Conservation (phyloP, 1,140 invertebrate genomes). For the Drosophila watanabei region DNA sequence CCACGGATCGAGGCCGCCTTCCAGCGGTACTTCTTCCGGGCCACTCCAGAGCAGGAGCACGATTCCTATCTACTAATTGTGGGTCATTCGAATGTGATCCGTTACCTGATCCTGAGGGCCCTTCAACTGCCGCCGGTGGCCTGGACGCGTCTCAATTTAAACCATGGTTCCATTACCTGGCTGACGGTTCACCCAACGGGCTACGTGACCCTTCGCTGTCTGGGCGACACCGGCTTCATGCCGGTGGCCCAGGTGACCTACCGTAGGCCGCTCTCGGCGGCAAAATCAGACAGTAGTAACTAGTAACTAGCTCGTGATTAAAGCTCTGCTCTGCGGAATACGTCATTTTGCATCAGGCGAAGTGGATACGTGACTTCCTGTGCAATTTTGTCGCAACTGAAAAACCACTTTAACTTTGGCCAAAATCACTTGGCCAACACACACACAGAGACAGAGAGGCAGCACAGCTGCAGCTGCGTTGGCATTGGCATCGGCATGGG, state of each 20-base stretch:
- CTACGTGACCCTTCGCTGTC: slow-evolving; percentile 90
- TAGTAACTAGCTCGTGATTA: slow-evolving; percentile 30
- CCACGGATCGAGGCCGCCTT: slow-evolving; percentile 98
- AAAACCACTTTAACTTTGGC: slow-evolving; percentile 73
- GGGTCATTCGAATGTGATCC: slow-evolving; percentile 99
- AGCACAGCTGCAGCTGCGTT: slow-evolving; percentile 15
- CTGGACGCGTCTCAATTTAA: slow-evolving; percentile 96
- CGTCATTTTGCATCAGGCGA: slow-evolving; percentile 19
- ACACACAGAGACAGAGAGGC: not conserved
- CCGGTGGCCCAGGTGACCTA: slow-evolving; percentile 85
- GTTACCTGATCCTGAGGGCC: slow-evolving; percentile 98
- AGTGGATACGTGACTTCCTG: slow-evolving; percentile 70
- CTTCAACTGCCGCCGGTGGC: slow-evolving; percentile 98
- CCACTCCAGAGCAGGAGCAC: slow-evolving; percentile 91
- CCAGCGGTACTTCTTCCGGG: slow-evolving; percentile 96
- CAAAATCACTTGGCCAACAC: slow-evolving; percentile 72
- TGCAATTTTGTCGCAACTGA: slow-evolving; percentile 43
- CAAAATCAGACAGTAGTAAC: slow-evolving; percentile 1
- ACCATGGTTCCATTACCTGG: slow-evolving; percentile 97
- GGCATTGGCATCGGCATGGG: slow-evolving; percentile 16
- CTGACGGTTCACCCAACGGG: slow-evolving; percentile 94
- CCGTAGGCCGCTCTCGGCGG: slow-evolving; percentile 17
- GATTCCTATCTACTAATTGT: slow-evolving; percentile 97
- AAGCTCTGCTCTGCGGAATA: not conserved
- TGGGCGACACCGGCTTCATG: slow-evolving; percentile 97